Conservation (phyloP, 2,888 invertebrate species). For the Norana najaformis region DNA sequence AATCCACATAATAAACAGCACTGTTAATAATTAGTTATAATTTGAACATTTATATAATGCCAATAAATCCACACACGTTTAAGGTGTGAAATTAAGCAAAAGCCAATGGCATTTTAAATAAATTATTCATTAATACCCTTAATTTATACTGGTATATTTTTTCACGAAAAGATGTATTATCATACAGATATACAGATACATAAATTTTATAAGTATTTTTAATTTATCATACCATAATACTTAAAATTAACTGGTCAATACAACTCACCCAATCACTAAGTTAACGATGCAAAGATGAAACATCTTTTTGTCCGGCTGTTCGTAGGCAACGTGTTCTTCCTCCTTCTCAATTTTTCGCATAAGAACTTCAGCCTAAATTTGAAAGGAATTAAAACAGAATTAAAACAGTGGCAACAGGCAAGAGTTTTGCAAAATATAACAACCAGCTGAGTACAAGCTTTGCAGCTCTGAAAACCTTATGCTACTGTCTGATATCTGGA, state of each 20-base stretch:
- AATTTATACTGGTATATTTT: not conserved
- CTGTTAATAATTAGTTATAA: too few relatives aligned
- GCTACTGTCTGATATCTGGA: too few relatives aligned
- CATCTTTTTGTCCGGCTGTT: conserved; percentile 88
- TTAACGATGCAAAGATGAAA: conserved; percentile 97
- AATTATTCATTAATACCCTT: too few relatives aligned
- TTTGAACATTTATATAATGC: too few relatives aligned
- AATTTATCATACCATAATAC: not conserved
- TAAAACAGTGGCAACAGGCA: not conserved
- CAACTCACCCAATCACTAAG: conserved; percentile 87
- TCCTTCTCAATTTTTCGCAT: conserved; percentile 98
- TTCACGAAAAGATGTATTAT: too few relatives aligned
- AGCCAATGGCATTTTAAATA: too few relatives aligned
- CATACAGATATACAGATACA: too few relatives aligned
- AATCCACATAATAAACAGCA: too few relatives aligned
- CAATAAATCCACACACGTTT: too few relatives aligned
- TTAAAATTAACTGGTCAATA: not conserved
- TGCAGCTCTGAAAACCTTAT: too few relatives aligned
- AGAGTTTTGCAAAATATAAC: not conserved
- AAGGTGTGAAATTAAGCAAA: too few relatives aligned
- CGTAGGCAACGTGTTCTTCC: conserved; percentile 87
- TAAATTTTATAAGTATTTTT: too few relatives aligned
- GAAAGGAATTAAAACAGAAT: not conserved
- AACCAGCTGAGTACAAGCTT: not conserved
- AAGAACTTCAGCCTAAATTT: conserved; percentile 81